Evolutionary conservation across 2,113 vertebrate genomes (phyloP).

Genomic region (Ardeotis arabs): DNA sequence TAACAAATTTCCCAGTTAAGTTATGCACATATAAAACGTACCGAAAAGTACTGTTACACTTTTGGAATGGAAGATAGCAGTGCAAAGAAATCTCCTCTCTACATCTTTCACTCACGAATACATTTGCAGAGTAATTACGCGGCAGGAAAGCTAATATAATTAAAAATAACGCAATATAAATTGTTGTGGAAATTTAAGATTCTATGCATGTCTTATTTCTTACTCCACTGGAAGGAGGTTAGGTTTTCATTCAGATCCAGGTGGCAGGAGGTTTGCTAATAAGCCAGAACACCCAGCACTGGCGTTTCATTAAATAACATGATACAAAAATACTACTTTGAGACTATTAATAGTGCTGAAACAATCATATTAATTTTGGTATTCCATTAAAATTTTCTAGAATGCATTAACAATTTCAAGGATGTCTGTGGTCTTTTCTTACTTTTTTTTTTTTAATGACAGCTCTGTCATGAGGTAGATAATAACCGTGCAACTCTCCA

Average conservation of each 20-base stretch:
- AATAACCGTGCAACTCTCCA: neutral
- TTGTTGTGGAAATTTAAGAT: neutral
- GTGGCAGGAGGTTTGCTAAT: constrained; percentile 47
- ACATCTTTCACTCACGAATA: neutral
- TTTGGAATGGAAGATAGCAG: neutral
- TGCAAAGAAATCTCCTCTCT: neutral
- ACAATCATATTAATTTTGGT: neutral
- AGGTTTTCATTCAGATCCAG: neutral
- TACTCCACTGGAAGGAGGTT: neutral
- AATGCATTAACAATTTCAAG: neutral
- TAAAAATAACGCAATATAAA: constrained; percentile 34
- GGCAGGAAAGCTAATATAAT: constrained; percentile 44
- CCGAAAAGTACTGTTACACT: neutral
- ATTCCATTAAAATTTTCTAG: neutral
- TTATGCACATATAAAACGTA: neutral
- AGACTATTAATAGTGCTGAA: constrained; percentile 6
- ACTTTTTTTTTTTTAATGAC: neutral
- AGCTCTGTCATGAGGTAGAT: neutral
- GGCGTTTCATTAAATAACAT: neutral
- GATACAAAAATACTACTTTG: constrained; percentile 13
- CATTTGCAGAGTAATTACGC: neutral
- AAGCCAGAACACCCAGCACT: neutral
- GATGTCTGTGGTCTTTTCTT: neutral
- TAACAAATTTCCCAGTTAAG: neutral
- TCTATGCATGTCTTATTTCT: neutral